Base-by-base conservation (phyloP, 2,113 vertebrate genomes). In the Elephantulus edwardii region DNA sequence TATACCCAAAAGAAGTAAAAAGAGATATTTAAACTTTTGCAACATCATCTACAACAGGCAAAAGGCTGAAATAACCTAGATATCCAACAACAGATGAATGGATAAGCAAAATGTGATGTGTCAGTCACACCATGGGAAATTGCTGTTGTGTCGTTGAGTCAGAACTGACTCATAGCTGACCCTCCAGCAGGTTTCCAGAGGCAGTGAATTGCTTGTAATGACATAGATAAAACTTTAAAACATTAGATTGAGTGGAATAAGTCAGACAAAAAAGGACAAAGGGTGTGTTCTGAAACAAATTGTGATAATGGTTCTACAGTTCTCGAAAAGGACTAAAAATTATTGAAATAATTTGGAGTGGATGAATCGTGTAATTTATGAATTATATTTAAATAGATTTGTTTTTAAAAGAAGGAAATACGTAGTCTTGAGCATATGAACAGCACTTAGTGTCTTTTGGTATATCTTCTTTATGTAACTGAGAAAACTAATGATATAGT, bases 371-470 rank as follows among this genome's bases (percentile, higher is more conserved):
- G 8, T 33, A 10, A 38, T 68, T 38, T 19, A 22, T 10, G 35
- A 3, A 35, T 20, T 66, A 19, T 35, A 68, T 68, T 35, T 68
- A n/a, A 38, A 17, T 68, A 38, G 38, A 68, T 6, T 68, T 68
- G 35, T 38, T 38, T n/a, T 38, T 20, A 38, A 68, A 68, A 68
- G 66, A 68, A 68, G n/a, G 7, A 66, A 66, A 66, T 66, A 66
- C 0, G 0, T 6, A 5, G n/a, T 6, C 7, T 7, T 62, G 68
- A 30, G 38, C 3, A 6, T 4, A 1, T 1, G 17, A 42, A 0
- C 8, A 14, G 33, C 0, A 35, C 24, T n/a, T 38, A 2, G 30
- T 3, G 26, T 7, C 11, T 9, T 22, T 2, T 0, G 42, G 28
- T 1, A n/a, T 16, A 24, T 62, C 6, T 44, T 17, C 62, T 8